Evolutionary conservation across 2,113 vertebrate genomes (phyloP), one percentile per base, ranked within the genome.

Genomic region (Atractosteus spatula): DNA sequence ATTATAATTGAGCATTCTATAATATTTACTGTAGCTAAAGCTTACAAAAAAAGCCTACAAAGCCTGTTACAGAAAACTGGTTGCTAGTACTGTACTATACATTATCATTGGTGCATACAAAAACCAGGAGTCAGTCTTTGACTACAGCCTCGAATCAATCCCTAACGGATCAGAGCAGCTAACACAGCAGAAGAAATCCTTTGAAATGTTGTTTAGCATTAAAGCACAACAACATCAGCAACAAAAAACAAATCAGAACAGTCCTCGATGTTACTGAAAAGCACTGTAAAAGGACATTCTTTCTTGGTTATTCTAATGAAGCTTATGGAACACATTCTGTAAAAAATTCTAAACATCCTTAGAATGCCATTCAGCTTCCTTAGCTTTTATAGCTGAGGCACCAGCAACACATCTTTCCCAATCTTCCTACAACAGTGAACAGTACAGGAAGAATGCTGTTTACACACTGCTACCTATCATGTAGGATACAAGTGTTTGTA

Each of bases 61-160:
- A 93, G 88, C 90, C 79, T 82, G 93, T 85, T 89, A 85, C 93
- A 92, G 92, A 88, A 82, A 89, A 90, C 85, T 83, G 80, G 90
- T 84, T 91, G 89, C 90, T 92, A 90, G 84, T 93, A 86, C 79
- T 89, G 91, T 89, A 91, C 92, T 90, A 87, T 90, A 89, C 88
- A 92, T 92, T 90, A 87, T 90, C 86, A 87, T 82, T 90, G 80
- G 78, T 86, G 90, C 76, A 78, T 88, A 90, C 87, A 83, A 88
- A 29, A 92, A 84, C 86, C 86, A 88, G 84, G 71, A 82, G 76
- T 69, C 76, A 85, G 82, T 83, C 80, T 83, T 70, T 71, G 56
- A 81, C 81, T 68, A 83, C 81, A 80, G 81, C 71, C 77, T 77
- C 77, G 68, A 77, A 79, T 77, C 78, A 83, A 82, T 77, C 80